Conservation (phyloP, 2,113 vertebrate species). For the Pachypanchax playfairii region DNA sequence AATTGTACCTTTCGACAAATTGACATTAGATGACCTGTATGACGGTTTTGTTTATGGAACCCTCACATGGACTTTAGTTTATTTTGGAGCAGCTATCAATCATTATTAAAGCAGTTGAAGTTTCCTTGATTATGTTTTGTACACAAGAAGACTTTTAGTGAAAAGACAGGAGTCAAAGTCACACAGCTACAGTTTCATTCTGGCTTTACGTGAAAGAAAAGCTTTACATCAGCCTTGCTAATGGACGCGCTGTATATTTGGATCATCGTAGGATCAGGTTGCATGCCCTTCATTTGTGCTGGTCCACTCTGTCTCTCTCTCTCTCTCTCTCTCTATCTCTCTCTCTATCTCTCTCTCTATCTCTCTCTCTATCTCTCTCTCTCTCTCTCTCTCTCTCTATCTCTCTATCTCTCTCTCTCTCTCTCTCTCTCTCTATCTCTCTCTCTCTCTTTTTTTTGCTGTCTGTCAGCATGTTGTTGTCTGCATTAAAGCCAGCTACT, state of each 20-base stretch:
- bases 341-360: too few relatives aligned
- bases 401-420: too few relatives aligned
- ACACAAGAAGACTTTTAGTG: slow-evolving; percentile 8
- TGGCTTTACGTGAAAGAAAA: slow-evolving; percentile 32
- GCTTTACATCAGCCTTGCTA: slow-evolving; percentile 30
- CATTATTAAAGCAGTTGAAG: not conserved
- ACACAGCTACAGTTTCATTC: slow-evolving; percentile 32
- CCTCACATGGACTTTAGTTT: not conserved
- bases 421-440: too few relatives aligned
- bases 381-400: too few relatives aligned
- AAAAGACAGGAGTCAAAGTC: slow-evolving; percentile 41
- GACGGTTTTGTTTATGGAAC: too few relatives aligned
- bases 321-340: too few relatives aligned
- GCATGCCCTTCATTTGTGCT: slow-evolving; percentile 39
- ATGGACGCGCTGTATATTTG: slow-evolving; percentile 54
- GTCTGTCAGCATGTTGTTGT: slow-evolving; percentile 19
- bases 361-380: too few relatives aligned
- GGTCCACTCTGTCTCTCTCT: not conserved
- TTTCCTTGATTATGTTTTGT: not conserved
- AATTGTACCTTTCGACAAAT: too few relatives aligned
- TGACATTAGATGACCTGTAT: too few relatives aligned
- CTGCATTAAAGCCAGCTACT: not conserved
- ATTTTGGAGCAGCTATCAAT: not conserved
- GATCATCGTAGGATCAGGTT: slow-evolving; percentile 40
- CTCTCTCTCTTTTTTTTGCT: too few relatives aligned